phyloP scores from a whole-genome alignment of 1,140 invertebrate species.

The Drosophila nebulosa region DNA sequence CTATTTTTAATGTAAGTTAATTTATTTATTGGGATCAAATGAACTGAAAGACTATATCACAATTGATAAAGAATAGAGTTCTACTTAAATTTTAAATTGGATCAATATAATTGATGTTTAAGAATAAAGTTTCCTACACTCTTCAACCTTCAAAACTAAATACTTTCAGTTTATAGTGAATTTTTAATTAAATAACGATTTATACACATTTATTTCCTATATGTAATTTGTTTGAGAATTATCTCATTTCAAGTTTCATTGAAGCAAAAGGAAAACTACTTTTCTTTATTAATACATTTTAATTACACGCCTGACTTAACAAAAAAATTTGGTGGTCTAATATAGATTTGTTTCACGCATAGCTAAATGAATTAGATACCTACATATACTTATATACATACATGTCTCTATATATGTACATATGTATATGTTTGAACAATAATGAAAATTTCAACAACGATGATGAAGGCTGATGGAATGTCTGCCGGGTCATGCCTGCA shows the following conservation, averaged over 20 bases:
- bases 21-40: no score
- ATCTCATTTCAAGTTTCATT: background rate
- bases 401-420: background rate
- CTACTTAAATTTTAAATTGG: no score
- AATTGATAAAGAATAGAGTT: no score
- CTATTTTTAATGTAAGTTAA: no score
- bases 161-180: background rate
- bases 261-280: background rate
- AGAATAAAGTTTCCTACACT: no score
- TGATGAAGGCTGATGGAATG: conserved; percentile 52
- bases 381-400: no score
- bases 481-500: conserved; percentile 24
- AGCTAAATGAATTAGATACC: conserved; percentile 48
- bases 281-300: conserved; percentile 46
- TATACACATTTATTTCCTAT: background rate
- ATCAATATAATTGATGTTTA: no score
- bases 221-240: background rate
- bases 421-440: conserved; percentile 5
- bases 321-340: conserved; percentile 14
- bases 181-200: background rate
- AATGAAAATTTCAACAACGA: conserved; percentile 56
- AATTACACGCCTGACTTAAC: conserved; percentile 45
- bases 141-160: no score
- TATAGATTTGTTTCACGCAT: conserved; percentile 46
- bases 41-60: no score